Evolutionary conservation across 1,140 invertebrate species (phyloP), one percentile per base, ranked within the genome.

Genomic region (Papilio aristodemus): DNA sequence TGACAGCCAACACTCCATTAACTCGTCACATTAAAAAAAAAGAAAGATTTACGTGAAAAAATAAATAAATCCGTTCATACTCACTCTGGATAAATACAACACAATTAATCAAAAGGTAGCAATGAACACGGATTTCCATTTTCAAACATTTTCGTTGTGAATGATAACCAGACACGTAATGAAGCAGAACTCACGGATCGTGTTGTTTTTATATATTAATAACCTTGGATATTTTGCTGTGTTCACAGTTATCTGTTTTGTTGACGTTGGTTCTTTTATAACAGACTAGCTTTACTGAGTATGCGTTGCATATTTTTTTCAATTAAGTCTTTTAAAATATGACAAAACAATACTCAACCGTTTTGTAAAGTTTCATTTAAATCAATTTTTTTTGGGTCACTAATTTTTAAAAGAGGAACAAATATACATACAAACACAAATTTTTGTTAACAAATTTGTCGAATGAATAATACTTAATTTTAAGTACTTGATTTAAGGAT

Each of bases 121-220:
- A 77, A 59, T 71, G 79, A 76, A 67, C 57, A 22, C 73, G 64
- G 70, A 83, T 79, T 80, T 85, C 81, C 87, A 90, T 90, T 84
- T 87, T 90, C 74, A 66, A 78, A 70, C 87, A 90, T 90, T 80
- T 89, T 87, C 76, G 77, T 46, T 70, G 63, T 60, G 69, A 71
- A 71, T 71, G 32, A 71, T n/a, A 37, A 46, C 66, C 38, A 22
- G 59, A 57, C 38, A 19, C 25, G 14, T 67, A 69, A 50, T 66
- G 25, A 50, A 37, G 32, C 32, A 6, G 17, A 66, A 59, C 67
- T 70, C 22, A 36, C 14, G 13, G 25, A 17, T 46, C 41, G 63
- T 14, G 22, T 66, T 19, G 39, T 66, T 66, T 50, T 74, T 68
- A 70, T 67, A 64, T 76, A 75, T 75, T 71, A 73, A 75, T 73